Percentiles rank a stretch among this genome's conserved stretches.
These are phyloP conservation scores for Acrossocheilus fasciatus DNA, from an alignment of 2,797 vertebrate genomes.

Conservation along the genomic window DNA sequence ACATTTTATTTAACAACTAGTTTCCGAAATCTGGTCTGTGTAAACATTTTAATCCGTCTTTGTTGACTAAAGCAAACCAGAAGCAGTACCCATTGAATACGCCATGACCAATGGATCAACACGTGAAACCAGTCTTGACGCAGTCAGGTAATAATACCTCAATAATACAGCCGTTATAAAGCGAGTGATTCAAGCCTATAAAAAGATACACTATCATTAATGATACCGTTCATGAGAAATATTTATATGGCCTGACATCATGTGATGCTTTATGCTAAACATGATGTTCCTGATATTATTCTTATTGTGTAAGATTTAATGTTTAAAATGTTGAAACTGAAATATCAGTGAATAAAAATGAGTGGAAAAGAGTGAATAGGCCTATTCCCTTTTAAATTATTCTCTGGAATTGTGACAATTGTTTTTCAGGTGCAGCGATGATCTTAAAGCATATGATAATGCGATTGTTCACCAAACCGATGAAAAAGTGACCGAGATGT, in stretches of 20 bases:
- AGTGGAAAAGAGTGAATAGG: background rate
- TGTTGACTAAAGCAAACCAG: slow-evolving; percentile 30
- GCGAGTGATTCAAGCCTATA: background rate
- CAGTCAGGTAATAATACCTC: slow-evolving; percentile 63
- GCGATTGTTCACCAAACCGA: slow-evolving; percentile 41
- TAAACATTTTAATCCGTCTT: slow-evolving; percentile 7
- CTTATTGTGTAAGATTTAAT: background rate
- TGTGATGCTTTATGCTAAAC: background rate
- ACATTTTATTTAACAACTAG: background rate
- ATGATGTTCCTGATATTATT: background rate
- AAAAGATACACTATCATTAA: background rate
- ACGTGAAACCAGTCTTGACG: slow-evolving; percentile 44
- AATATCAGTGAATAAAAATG: background rate
- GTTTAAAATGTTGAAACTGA: background rate
- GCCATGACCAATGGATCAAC: slow-evolving; percentile 46
- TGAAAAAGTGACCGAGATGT: slow-evolving; percentile 72
- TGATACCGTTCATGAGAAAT: background rate
- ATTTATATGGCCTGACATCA: background rate
- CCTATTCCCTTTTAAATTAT: background rate
- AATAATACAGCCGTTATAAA: background rate
- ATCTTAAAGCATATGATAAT: slow-evolving; percentile 60
- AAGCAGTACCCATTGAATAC: slow-evolving; percentile 50
- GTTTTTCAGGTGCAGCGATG: slow-evolving; percentile 64
- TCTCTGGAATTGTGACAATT: background rate
- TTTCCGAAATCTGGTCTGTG: background rate